phyloP scores from a whole-genome alignment of 2,888 invertebrate genomes.

The Tortrix viridana region DNA sequence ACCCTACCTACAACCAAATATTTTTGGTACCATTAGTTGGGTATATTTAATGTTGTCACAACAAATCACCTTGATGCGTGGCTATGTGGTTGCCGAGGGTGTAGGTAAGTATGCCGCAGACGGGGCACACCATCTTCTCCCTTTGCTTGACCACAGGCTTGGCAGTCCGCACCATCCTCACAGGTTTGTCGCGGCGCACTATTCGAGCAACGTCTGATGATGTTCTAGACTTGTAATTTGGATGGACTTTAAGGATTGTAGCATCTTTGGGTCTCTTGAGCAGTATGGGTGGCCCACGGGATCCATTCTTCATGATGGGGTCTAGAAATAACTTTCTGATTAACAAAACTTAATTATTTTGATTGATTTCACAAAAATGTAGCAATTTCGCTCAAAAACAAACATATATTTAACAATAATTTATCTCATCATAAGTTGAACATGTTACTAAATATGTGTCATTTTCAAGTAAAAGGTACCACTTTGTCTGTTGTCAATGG shows the following conservation, averaged over 20 bases:
- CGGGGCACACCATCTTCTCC: slow-evolving; percentile 79
- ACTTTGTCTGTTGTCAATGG: too few species aligned
- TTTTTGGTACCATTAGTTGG: neutral
- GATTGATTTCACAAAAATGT: neutral
- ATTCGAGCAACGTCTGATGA: slow-evolving; percentile 45
- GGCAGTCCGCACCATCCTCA: slow-evolving; percentile 59
- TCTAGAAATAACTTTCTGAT: slow-evolving; percentile 52
- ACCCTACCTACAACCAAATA: too few species aligned
- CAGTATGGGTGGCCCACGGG: slow-evolving; percentile 72
- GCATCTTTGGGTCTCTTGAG: slow-evolving; percentile 77
- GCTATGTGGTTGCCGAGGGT: slow-evolving; percentile 77
- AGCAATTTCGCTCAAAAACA: neutral
- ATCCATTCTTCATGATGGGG: slow-evolving; percentile 76
- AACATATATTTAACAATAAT: too few species aligned
- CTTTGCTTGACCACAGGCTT: slow-evolving; percentile 61
- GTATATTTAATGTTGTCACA: neutral
- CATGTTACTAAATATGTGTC: too few species aligned
- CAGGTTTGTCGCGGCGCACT: slow-evolving; percentile 57
- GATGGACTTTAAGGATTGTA: slow-evolving; percentile 69
- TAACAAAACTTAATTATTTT: neutral
- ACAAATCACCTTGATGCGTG: slow-evolving; percentile 72
- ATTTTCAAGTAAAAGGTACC: too few species aligned
- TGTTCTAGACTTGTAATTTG: slow-evolving; percentile 57
- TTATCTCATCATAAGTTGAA: too few species aligned
- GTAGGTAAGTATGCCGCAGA: slow-evolving; percentile 78